Base-by-base conservation (phyloP, 2,797 vertebrate genomes). In the Gallinago solitaria region DNA sequence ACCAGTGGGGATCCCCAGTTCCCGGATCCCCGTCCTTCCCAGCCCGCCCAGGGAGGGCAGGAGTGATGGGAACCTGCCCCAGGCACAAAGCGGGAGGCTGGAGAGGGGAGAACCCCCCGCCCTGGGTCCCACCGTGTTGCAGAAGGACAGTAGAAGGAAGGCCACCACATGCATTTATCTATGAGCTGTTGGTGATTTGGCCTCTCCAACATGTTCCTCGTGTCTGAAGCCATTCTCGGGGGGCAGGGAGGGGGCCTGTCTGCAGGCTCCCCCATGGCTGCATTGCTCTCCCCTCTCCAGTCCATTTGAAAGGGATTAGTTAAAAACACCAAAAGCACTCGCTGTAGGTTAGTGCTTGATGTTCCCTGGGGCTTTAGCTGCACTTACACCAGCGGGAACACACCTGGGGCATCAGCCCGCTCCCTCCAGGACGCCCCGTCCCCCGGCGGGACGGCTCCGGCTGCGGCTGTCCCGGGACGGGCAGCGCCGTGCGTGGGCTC, bases 401-500 rank as follows among this genome's bases (percentile, higher is more conserved):
- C 0, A 2, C 7, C 18, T 13, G 21, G 10, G 41, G 63, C 45
- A 4, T 23, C 2, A 20, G 56, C 25, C 50, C 1, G 4, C 7
- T 6, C 4, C 33, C 37, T 43, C 41, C 68, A 30, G 7, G 7
- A 27, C 32, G 9, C 5, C 1, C 0, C 3, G 41, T 61, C 0
- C 0, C 77, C 25, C 30, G 1, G 0, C 5, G 3, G 41, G 32
- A 9, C 27, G 0, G 21, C 19, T 60, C 6, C 2, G 1, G 78
- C 47, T 17, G 2, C 45, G 2, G 50, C 53, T 39, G 0, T 16
- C 13, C 45, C 30, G 15, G 51, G 18, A 1, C 6, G 5, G 5
- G 3, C 27, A 9, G 45, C 25, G 37, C 0, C 1, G 12, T 2
- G 20, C 0, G 0, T 1, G 15, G 43, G 30, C 24, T 6, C 45